These are phyloP conservation scores for Daphoenositta chrysoptera DNA, from an alignment of 2,113 vertebrate genomes.

Conservation along the genomic window DNA sequence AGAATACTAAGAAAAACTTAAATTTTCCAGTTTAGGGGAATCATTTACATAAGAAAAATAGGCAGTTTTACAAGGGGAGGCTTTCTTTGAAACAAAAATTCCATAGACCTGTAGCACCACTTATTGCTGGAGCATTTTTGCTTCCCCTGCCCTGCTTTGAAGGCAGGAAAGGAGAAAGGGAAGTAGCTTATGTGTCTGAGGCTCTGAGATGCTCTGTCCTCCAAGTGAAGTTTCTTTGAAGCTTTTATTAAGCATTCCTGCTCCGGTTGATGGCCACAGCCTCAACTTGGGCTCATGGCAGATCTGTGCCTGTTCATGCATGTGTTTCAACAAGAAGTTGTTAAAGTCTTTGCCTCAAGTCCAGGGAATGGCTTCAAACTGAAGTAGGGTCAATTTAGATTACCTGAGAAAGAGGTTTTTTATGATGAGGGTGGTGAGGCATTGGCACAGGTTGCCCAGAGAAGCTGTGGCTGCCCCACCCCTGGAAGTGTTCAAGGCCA, in stretches of 20 bases:
- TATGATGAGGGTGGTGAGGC: neutral
- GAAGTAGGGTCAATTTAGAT: neutral
- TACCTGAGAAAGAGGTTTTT: neutral
- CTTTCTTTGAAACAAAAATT: neutral
- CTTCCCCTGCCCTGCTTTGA: neutral
- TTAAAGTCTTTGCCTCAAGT: neutral
- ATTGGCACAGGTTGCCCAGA: neutral
- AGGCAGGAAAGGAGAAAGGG: neutral
- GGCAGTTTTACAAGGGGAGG: neutral
- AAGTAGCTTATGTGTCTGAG: neutral
- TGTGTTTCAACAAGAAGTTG: neutral
- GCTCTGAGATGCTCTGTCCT: neutral
- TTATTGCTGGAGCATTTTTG: neutral
- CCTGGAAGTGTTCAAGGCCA: neutral
- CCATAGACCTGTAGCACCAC: neutral
- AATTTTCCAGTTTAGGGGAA: neutral
- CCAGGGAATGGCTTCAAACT: neutral
- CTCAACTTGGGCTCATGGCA: neutral
- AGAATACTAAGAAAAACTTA: neutral
- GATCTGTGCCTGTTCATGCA: fast-evolving
- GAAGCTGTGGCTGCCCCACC: neutral
- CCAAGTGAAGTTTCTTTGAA: neutral
- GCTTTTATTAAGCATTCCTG: neutral
- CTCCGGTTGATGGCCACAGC: neutral
- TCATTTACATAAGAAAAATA: neutral